These are phyloP conservation scores for Homalodisca vitripennis DNA, from an alignment of 1,140 invertebrate species.

Conservation along the genomic window DNA sequence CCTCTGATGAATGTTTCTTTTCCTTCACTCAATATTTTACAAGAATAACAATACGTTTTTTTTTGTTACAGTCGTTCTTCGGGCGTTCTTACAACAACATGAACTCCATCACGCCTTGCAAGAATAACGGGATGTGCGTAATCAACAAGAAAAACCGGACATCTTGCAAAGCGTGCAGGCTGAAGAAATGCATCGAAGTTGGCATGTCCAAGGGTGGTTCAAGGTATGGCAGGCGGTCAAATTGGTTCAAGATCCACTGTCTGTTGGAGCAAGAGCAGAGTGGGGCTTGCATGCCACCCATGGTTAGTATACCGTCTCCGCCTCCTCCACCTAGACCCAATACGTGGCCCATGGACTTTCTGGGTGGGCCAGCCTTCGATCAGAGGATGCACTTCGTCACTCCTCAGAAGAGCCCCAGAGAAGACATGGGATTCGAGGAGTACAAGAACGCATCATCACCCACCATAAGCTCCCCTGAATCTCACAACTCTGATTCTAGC, in stretches of 20 bases:
- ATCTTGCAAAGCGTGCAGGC: constrained; percentile 64
- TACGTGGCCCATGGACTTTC: constrained; percentile 5
- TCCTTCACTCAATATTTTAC: neutral
- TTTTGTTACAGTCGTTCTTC: constrained; percentile 61
- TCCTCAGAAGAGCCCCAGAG: constrained; percentile 51
- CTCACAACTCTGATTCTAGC: constrained; percentile 72
- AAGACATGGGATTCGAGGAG: constrained; percentile 61
- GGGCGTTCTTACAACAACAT: constrained; percentile 64
- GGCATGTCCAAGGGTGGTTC: constrained; percentile 65
- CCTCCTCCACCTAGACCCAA: neutral
- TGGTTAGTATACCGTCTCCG: neutral
- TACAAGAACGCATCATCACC: constrained; percentile 54
- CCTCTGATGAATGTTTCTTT: too few species aligned
- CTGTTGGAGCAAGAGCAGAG: constrained; percentile 55
- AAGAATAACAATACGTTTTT: constrained; percentile 13
- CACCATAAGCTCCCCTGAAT: constrained; percentile 71
- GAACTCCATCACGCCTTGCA: constrained; percentile 55
- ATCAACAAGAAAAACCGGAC: constrained; percentile 65
- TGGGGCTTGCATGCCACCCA: constrained; percentile 22
- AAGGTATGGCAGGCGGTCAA: constrained; percentile 56
- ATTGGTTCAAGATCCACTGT: constrained; percentile 64
- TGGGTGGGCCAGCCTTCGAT: neutral
- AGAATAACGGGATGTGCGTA: constrained; percentile 59
- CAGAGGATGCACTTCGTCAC: constrained; percentile 48
- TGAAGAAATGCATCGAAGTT: constrained; percentile 60